Base-by-base conservation (phyloP, 2,797 vertebrate genomes). In the Macropodus opercularis region DNA sequence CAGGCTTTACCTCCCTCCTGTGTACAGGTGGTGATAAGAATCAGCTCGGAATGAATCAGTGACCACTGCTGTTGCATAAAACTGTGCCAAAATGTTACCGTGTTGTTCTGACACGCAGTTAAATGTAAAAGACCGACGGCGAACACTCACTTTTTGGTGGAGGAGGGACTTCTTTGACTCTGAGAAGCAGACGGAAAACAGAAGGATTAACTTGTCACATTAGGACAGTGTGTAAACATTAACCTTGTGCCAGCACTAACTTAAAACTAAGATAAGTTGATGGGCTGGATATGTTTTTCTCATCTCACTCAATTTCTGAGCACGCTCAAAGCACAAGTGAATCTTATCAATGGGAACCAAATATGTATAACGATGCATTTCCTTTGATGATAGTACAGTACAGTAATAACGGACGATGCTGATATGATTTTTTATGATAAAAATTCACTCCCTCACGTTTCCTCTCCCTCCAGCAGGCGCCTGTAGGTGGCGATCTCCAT, bases 401-500 rank as follows among this genome's bases (percentile, higher is more conserved):
- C n/a, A n/a, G n/a, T n/a, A n/a, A n/a, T n/a, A n/a, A n/a, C n/a
- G n/a, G n/a, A n/a, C n/a, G n/a, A n/a, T n/a, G n/a, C n/a, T n/a
- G n/a, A n/a, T n/a, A n/a, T n/a, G n/a, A n/a, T n/a, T n/a, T n/a
- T n/a, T n/a, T n/a, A n/a, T n/a, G n/a, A n/a, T n/a, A n/a, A n/a
- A n/a, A n/a, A n/a, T n/a, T n/a, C n/a, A n/a, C n/a, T n/a, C n/a
- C n/a, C 90, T 73, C 55, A 95, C 92, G 75, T 69, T 49, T 94
- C 88, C 61, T 38, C 93, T 75, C 92, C 93, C 52, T 92, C 92
- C 83, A 94, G 91, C 71, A 92, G 80, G 46, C 93, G 90, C 79
- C 93, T 92, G 84, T 93, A 92, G 71, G 92, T 94, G 48, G 89
- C 86, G 15, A 92, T 93, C 91, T 94, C 94, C 89, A 93, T 91